Evolutionary conservation across 1,140 invertebrate species (phyloP), one percentile per base, ranked within the genome.

Genomic region (Pachyrhynchus sulphureomaculatus): DNA sequence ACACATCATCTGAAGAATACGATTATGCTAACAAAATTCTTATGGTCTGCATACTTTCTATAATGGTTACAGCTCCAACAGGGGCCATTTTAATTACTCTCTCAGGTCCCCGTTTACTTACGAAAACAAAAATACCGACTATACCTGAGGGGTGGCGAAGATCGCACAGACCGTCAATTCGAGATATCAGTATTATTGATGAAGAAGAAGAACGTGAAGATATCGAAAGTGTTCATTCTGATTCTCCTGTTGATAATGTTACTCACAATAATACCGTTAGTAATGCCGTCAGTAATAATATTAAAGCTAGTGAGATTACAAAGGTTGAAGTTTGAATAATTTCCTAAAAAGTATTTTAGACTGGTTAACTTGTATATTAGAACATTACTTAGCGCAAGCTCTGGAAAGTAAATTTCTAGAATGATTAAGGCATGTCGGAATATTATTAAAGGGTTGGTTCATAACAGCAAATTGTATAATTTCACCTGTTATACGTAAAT

Each of bases 61-160:
- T 98, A 48, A 79, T 97, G 0, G 76, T 96, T 37, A 96, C 94
- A 0, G 95, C 95, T 0, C 95, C 95, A 0, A 78, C 93, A 1
- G 93, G 93, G 0, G 92, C 93, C 15, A 88, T 94, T 36, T 76
- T 93, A 13, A 95, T 96, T 57, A 87, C 89, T 0, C 68, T 95
- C 1, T 80, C 85, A 0, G 93, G 91, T 0, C 87, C 91, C 0
- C 82, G 84, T 61, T 78, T 97, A 12, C 80, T 97, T 0, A 86
- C 83, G n/a, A 86, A 85, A 75, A 86, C 84, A 8, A 80, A 82
- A 58, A 81, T 84, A 66, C 83, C 83, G 6, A 80, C 81, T 67
- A 77, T 83, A 23, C 64, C 82, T 17, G 83, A 85, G 79, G 81
- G 82, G 29, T 90, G 89, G 88, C 80, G 85, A 4, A 83, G 86